Evolutionary conservation across 1,140 invertebrate genomes (phyloP).

Genomic region (Solen grandis): DNA sequence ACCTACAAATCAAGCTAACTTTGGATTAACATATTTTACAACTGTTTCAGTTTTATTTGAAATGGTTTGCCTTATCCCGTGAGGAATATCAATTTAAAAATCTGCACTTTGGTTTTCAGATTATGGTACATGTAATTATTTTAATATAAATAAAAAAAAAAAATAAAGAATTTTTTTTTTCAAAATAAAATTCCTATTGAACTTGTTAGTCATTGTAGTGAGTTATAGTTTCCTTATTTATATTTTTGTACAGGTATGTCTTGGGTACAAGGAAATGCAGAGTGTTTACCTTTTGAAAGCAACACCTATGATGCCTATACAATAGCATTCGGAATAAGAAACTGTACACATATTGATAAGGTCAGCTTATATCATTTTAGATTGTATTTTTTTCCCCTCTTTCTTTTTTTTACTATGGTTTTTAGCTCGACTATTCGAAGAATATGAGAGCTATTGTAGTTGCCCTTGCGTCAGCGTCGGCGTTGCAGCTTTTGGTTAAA

Average conservation of each 20-base stretch:
- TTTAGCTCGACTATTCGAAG: no score
- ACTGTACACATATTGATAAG: constrained; percentile 96
- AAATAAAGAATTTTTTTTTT: background rate
- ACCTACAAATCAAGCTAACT: no score
- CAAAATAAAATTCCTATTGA: background rate
- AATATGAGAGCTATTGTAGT: no score
- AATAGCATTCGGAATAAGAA: constrained; percentile 98
- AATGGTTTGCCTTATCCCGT: background rate
- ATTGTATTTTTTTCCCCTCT: no score
- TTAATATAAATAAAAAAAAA: background rate
- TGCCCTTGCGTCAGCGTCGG: no score
- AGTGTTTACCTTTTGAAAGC: constrained; percentile 90
- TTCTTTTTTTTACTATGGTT: no score
- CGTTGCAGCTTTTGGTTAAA: no score
- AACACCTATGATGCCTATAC: constrained; percentile 96
- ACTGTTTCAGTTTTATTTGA: no score
- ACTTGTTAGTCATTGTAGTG: background rate
- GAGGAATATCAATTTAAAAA: background rate
- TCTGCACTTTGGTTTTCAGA: background rate
- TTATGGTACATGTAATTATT: background rate
- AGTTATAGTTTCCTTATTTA: background rate
- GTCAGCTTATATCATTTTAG: no score
- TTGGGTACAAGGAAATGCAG: constrained; percentile 96
- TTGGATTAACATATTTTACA: no score
- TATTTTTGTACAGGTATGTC: constrained; percentile 82